phyloP scores from a whole-genome alignment of 2,113 vertebrate genomes.

The Leptobrachium leishanense region DNA sequence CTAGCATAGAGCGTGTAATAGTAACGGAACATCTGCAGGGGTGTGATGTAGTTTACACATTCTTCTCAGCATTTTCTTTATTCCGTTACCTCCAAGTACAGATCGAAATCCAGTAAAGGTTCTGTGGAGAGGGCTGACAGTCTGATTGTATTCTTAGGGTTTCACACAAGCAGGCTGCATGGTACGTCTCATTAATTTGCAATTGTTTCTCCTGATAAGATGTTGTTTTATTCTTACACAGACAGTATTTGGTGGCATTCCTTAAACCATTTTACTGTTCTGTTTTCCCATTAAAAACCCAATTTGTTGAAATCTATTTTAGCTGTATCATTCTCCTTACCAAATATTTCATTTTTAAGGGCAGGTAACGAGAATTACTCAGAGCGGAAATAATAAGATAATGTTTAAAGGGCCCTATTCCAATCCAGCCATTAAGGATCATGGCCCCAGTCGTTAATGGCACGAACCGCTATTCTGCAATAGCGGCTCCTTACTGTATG shows the following conservation, averaged over 20 bases:
- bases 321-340: constrained; percentile 39
- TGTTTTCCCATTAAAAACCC: constrained; percentile 10
- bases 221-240: background rate
- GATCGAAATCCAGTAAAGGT: no score
- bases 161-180: constrained; percentile 10
- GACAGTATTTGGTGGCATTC: constrained; percentile 1
- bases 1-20: no score
- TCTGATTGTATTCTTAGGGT: constrained; percentile 24
- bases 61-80: no score
- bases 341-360: constrained; percentile 37
- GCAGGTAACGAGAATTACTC: background rate
- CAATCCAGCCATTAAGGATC: no score
- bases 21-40: no score
- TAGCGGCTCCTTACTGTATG: no score
- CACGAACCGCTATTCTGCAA: no score
- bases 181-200: constrained; percentile 11
- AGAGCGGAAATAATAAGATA: no score
- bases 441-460: no score
- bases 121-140: background rate
- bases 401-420: no score
- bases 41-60: no score
- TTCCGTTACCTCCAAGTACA: no score
- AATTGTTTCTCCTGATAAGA: constrained; percentile 34
- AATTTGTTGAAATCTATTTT: constrained; percentile 49
- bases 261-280: constrained; percentile 37